These are phyloP conservation scores for Hydrolagus affinis DNA, from an alignment of 2,113 vertebrate species.

Conservation along the genomic window DNA sequence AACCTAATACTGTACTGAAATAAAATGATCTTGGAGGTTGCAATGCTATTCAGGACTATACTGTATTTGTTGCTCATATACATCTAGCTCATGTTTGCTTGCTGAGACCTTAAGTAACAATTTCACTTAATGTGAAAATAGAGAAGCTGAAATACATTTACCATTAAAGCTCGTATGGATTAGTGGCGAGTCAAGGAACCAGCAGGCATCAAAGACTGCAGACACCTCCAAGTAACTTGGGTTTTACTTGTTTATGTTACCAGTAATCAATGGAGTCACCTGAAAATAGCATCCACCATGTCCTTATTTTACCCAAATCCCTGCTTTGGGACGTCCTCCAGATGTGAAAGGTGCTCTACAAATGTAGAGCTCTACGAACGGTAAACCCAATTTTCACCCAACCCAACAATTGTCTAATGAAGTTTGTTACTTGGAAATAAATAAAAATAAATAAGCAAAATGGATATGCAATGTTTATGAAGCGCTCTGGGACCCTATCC, in stretches of 20 bases:
- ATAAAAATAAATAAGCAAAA: too few relatives aligned
- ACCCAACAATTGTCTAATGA: too few relatives aligned
- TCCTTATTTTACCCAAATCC: too few relatives aligned
- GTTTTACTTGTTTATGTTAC: too few relatives aligned
- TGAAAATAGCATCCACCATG: too few relatives aligned
- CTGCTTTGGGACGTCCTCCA: too few relatives aligned
- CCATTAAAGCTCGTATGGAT: background rate
- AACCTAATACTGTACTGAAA: constrained; percentile 7
- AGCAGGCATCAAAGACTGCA: background rate
- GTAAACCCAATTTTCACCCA: background rate
- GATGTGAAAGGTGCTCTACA: too few relatives aligned
- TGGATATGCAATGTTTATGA: too few relatives aligned
- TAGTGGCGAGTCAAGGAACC: constrained; percentile 3
- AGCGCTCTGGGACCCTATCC: too few relatives aligned
- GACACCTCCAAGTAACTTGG: background rate
- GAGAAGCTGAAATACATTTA: background rate
- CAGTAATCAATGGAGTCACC: too few relatives aligned
- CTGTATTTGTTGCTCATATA: background rate
- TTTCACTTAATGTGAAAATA: background rate
- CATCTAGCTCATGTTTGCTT: background rate
- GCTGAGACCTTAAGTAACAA: background rate
- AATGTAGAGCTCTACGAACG: too few relatives aligned
- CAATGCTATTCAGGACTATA: constrained; percentile 19
- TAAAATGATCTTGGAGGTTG: constrained; percentile 11
- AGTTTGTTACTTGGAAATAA: too few relatives aligned